Evolutionary conservation across 2,113 vertebrate species (phyloP), one percentile per base, ranked within the genome.

Genomic region (Phaethon lepturus): DNA sequence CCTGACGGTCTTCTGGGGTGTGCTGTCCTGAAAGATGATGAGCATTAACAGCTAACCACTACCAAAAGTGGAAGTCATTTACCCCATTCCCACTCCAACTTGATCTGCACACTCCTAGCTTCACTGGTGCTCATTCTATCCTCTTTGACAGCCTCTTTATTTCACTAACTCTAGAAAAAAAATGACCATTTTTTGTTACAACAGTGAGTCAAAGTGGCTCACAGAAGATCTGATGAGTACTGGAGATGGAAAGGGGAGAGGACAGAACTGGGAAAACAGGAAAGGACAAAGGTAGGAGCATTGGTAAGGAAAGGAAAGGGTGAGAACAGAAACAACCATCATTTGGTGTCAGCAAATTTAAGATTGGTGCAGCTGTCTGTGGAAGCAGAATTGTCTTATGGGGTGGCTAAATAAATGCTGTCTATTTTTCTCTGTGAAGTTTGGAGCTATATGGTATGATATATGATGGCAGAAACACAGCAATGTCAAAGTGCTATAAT

Each of bases 401-500:
- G 31, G 29, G 52, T 63, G 26, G 49, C 47, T 87, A 75, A 93
- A 89, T 88, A 94, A 96, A 87, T 78, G 52, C 22, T 74, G n/a
- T 62, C 79, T 91, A 64, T 88, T 96, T 92, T 88, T 80, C 76
- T 88, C n/a, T 67, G 59, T 91, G 86, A 86, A 62, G 42, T 83
- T 60, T 81, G 73, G 68, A 83, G 45, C 55, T 86, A 26, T 49
- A 11, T 11, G 45, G 25, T 56, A 29, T 91, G 84, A 86, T 55
- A 59, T 67, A 95, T 56, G 68, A 74, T 40, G 25, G 31, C 53
- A 87, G 47, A 72, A 95, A 64, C 53, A 38, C 42, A 71, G 38
- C 23, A 44, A n/a, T 64, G 75, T 45, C 50, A 84, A 91, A 69
- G 47, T 52, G 22, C 23, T 89, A 42, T 73, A 88, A 92, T 91